A percentile compares a stretch with the other conserved stretches of the same genome.
phyloP scores from a whole-genome alignment of 1,140 invertebrate genomes.

The Lordiphosa mommai region DNA sequence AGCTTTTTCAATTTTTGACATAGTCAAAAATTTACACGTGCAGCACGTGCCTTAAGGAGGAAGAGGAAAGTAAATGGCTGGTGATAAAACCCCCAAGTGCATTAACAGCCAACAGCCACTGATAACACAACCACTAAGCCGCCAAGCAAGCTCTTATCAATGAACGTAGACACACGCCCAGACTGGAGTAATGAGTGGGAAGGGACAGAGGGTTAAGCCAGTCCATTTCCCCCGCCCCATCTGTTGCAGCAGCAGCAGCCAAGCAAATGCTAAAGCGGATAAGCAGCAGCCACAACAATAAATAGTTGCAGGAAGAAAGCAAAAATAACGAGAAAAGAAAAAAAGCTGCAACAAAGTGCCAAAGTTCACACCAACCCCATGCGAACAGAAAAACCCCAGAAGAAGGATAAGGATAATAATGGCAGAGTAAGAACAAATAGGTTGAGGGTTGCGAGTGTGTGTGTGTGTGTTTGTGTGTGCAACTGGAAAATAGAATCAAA shows the following conservation, averaged over 20 bases:
- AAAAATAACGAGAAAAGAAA: conserved; percentile 26
- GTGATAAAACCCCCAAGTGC: conserved; percentile 29
- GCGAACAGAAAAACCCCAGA: conserved; percentile 6
- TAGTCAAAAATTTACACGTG: conserved; percentile 44
- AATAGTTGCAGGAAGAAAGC: conserved; percentile 15
- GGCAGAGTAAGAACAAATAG: conserved; percentile 61
- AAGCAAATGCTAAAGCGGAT: conserved; percentile 34
- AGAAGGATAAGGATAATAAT: conserved; percentile 57
- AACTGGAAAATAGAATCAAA: conserved; percentile 69
- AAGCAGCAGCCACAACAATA: conserved; percentile 29
- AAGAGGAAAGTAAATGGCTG: conserved; percentile 32
- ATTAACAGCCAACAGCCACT: conserved; percentile 14
- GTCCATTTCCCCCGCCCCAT: conserved; percentile 23
- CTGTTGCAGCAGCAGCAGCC: conserved; percentile 38
- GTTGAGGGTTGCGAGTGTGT: conserved; percentile 14
- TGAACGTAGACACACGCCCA: conserved; percentile 14
- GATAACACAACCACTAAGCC: conserved; percentile 59
- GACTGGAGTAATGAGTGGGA: conserved; percentile 16
- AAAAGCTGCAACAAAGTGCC: conserved; percentile 59
- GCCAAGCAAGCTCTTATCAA: conserved; percentile 48
- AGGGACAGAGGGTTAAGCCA: conserved; percentile 22
- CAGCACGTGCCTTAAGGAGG: conserved; percentile 32
- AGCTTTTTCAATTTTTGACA: conserved; percentile 22
- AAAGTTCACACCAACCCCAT: conserved; percentile 68
- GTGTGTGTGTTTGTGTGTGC: conserved; percentile 7